Percentiles rank a stretch among this genome's conserved stretches.
phyloP scores from a whole-genome alignment of 2,113 vertebrate genomes.

The Xenotilapia flavipinnis region DNA sequence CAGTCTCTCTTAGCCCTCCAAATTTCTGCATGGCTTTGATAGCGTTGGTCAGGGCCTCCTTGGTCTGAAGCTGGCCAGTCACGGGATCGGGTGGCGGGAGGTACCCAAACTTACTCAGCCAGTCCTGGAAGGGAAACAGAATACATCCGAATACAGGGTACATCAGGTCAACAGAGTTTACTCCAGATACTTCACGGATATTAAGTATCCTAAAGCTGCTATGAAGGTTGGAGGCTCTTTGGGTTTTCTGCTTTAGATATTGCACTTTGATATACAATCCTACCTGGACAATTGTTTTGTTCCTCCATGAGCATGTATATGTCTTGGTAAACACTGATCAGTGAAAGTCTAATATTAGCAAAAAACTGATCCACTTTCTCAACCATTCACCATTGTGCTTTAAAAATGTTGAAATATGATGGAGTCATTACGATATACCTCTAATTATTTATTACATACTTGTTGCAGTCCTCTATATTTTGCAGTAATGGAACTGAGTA shows the following conservation, averaged over 20 bases:
- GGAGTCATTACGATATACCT: neutral
- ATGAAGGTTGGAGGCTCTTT: slow-evolving; percentile 11
- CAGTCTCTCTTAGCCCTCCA: slow-evolving; percentile 86
- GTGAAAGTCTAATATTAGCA: neutral
- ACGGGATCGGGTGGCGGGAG: slow-evolving; percentile 83
- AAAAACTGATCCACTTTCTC: neutral
- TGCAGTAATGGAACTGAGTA: neutral
- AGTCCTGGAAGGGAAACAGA: slow-evolving; percentile 76
- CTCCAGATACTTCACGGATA: slow-evolving; percentile 8
- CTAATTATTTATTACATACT: neutral
- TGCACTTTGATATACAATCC: neutral
- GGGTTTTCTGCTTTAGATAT: neutral
- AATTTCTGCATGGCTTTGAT: slow-evolving; percentile 93
- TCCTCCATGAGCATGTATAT: neutral
- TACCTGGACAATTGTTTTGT: neutral
- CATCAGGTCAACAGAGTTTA: neutral
- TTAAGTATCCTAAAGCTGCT: neutral
- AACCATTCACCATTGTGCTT: neutral
- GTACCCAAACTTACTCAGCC: slow-evolving; percentile 94
- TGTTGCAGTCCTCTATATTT: neutral
- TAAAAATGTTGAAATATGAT: neutral
- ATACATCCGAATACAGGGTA: neutral
- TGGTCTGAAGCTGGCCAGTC: slow-evolving; percentile 84
- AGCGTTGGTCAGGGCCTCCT: slow-evolving; percentile 86
- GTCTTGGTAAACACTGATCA: neutral